Evolutionary conservation across 23 tunicate species (phyloP), one percentile per base, ranked within the genome.

Genomic region (Botrylloides violaceus): DNA sequence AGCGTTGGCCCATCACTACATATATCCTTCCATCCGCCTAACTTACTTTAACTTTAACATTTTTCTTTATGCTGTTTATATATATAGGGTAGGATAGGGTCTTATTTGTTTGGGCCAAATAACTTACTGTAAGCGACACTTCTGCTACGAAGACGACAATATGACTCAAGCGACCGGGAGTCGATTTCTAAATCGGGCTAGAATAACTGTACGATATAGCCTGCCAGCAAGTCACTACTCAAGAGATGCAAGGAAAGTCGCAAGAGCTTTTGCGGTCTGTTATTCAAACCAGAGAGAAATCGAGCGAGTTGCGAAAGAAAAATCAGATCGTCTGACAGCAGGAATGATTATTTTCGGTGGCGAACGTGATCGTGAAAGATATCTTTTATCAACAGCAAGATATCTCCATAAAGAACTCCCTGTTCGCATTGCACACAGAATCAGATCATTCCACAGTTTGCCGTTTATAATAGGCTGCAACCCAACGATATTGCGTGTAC

Each of bases 391-490:
- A 35, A 68, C 56, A 6, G 74, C 74, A 37, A 39, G 37, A 68
- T 77, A 49, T 53, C 61, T 66, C 23, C 71, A 55, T 64, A 50
- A 34, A 32, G 81, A 66, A 9, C 73, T 77, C 2, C 81, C 81
- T 31, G 73, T 63, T 36, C 60, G 70, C 49, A 64, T 77, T 48
- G 81, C 81, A 61, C 63, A 64, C 30, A 36, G 37, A 0, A 66
- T 77, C 25, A 50, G 47, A 47, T 48, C 63, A 7, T 77, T 77
- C 34, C 81, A 77, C 47, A 73, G 81, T 6, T 29, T 77, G 30
- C 81, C 81, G 24, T 68, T 68, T 28, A 68, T 68, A 15, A 68
- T 68, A 6, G 74, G 74, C 25, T 68, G 74, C 58, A 68, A 68
- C 37, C 74, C 74, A 19, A 36, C 37, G 22, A 68, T 68, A 5